A percentile compares a stretch with the other conserved stretches of the same genome.
phyloP scores from a whole-genome alignment of 2,113 vertebrate species.

The Pomatorhinus ruficollis region DNA sequence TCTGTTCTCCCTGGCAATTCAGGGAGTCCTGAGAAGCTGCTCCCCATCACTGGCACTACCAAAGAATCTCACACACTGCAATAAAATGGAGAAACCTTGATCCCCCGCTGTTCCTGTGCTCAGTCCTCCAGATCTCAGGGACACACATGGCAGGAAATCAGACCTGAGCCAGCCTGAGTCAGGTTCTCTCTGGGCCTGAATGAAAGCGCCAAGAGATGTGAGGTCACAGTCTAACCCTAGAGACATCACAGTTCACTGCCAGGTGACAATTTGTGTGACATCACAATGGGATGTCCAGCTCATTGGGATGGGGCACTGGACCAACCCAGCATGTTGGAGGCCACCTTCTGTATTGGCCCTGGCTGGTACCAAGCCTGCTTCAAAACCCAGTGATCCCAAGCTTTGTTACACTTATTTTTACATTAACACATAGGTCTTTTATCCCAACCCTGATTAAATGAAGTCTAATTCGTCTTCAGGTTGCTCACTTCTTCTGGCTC shows the following conservation, averaged over 20 bases:
- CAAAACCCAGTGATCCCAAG: background rate
- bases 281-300: background rate
- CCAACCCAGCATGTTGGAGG: background rate
- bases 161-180: background rate
- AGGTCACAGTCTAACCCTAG: rapidly evolving
- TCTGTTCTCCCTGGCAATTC: background rate
- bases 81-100: background rate
- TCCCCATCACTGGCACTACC: background rate
- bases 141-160: background rate
- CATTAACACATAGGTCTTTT: background rate
- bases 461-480: background rate
- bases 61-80: background rate
- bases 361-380: rapidly evolving
- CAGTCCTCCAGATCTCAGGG: background rate
- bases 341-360: background rate
- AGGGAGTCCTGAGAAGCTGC: background rate
- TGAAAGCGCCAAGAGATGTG: background rate
- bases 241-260: background rate
- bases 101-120: background rate
- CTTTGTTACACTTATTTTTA: background rate
- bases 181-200: background rate
- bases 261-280: background rate
- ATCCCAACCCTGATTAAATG: background rate
- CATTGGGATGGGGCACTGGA: background rate
- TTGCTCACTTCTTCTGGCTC: background rate